Evolutionary conservation across 2,797 vertebrate genomes (phyloP), one percentile per base, ranked within the genome.

Genomic region (Strix occidentalis): DNA sequence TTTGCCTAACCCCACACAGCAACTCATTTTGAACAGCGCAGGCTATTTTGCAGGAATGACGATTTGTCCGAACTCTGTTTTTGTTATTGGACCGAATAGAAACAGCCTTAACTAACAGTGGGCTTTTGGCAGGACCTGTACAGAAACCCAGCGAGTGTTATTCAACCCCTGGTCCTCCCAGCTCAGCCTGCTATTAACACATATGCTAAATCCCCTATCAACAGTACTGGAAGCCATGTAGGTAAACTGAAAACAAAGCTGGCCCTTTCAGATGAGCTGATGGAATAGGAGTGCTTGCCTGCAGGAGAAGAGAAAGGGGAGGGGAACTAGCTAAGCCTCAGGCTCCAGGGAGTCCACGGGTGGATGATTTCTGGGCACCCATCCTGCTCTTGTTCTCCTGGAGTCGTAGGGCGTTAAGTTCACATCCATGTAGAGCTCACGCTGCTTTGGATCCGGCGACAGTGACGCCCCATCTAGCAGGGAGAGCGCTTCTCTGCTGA

Each of bases 371-470:
- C 91, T 89, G 72, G 91, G 69, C 85, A 87, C 48, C 54, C 18
- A 24, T 84, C 83, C 94, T 94, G 69, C 87, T 88, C 58, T 86
- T n/a, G 11, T 16, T 87, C 85, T 91, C 50, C 68, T 84, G 74
- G 43, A 78, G 26, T 35, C 5, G 0, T 8, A 54, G 70, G 71
- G 33, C 37, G 77, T 18, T 71, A 60, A 81, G 72, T 41, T 85
- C 82, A 33, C 25, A 33, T 31, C 43, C 70, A 39, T 0, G 5
- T 16, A 17, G 70, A 61, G 50, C 58, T 90, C 81, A 18, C 2
- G 1, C 31, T 77, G 78, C 63, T 87, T 46, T 46, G 78, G 68
- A 71, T 60, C n/a, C 46, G 64, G 85, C 2, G 72, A 80, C 66
- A 84, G 37, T 2, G 64, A 48, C 16, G 11, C 24, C 39, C 43